Conservation (phyloP, 2,113 vertebrate genomes). For the Microtus oregoni region DNA sequence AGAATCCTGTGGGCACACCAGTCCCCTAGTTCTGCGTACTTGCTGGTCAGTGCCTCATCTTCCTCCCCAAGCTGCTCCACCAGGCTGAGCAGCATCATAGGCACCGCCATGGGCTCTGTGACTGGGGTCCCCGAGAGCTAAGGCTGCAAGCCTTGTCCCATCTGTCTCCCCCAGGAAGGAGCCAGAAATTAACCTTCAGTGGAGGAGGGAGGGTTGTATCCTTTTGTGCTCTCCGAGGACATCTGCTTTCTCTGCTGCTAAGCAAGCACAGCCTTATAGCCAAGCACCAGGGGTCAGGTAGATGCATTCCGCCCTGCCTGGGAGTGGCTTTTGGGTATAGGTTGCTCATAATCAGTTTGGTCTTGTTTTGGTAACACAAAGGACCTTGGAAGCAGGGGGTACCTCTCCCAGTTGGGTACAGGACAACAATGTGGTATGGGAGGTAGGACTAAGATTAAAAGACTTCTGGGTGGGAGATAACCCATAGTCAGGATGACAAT, state of each 20-base stretch:
- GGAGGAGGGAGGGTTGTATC: not conserved
- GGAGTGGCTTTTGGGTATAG: not conserved
- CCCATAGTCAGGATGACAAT: not conserved
- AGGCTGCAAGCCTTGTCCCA: not conserved
- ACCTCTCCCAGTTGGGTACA: not conserved
- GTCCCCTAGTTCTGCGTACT: conserved; percentile 86
- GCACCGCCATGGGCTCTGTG: conserved; percentile 89
- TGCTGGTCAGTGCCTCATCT: conserved; percentile 68
- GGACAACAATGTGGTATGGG: not conserved
- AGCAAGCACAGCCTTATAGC: accelerated
- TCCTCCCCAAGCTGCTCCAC: conserved; percentile 91
- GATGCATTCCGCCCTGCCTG: not conserved
- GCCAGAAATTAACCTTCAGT: not conserved
- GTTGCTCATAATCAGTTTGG: not conserved
- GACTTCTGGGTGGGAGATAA: not conserved
- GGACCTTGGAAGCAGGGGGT: not conserved
- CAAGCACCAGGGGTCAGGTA: not conserved
- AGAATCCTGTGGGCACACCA: conserved; percentile 91
- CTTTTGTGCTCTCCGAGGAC: not conserved
- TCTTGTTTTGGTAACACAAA: not conserved
- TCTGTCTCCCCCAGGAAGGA: not conserved
- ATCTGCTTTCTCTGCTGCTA: not conserved
- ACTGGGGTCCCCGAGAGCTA: conserved; percentile 84
- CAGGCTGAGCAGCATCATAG: conserved; percentile 93
- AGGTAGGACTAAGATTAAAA: not conserved